These are phyloP conservation scores for Cepaea nemoralis DNA, from an alignment of 1,140 invertebrate species.

Conservation along the genomic window DNA sequence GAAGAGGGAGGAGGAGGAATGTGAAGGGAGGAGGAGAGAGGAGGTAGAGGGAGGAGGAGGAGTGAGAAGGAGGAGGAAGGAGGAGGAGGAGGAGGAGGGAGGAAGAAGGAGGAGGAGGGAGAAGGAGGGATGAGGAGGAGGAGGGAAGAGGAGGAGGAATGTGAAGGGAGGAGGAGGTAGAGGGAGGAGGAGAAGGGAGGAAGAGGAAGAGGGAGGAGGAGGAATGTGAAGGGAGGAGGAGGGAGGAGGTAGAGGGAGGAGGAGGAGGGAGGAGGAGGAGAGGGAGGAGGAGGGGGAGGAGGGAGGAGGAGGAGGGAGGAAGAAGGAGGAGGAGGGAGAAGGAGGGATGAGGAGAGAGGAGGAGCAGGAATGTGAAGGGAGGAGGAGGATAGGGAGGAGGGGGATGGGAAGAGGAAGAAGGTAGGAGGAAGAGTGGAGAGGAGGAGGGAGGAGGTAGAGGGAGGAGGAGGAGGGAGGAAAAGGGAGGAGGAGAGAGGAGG, in stretches of 20 bases:
- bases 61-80: no score
- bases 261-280: background rate
- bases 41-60: no score
- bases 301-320: background rate
- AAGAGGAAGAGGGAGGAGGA: background rate
- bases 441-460: background rate
- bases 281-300: background rate
- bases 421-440: background rate
- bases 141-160: no score
- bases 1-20: no score
- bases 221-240: no score
- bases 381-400: no score
- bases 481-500: constrained; percentile 4
- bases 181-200: background rate
- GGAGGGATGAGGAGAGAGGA: background rate
- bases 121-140: no score
- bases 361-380: no score
- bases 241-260: background rate
- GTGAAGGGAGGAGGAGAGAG: no score
- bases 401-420: no score
- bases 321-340: background rate
- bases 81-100: background rate
- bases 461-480: constrained; percentile 12
- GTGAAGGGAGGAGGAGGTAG: background rate
- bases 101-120: background rate